These are phyloP conservation scores for Mormyrus lacerda DNA, from an alignment of 2,113 vertebrate species.

Conservation along the genomic window DNA sequence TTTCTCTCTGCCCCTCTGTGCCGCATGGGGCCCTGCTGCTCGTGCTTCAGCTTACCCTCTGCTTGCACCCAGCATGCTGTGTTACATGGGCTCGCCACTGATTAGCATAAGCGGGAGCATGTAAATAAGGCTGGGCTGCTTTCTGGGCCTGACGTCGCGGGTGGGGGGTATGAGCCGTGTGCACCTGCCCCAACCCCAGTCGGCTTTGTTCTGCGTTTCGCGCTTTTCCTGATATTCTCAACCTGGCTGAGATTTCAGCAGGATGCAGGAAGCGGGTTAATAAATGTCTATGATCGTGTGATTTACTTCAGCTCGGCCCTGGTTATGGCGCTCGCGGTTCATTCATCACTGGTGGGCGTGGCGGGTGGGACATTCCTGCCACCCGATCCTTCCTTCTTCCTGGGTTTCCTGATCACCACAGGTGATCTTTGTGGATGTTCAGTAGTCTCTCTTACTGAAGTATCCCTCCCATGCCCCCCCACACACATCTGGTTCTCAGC, in stretches of 20 bases:
- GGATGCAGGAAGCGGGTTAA: not conserved
- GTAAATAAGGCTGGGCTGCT: slow-evolving; percentile 8
- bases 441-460: not conserved
- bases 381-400: not conserved
- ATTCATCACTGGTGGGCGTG: not conserved
- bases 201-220: not conserved
- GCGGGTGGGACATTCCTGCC: not conserved
- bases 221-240: not conserved
- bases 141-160: not conserved
- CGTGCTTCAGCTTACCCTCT: not conserved
- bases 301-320: not conserved
- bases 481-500: not conserved
- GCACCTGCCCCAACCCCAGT: not conserved
- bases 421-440: not conserved
- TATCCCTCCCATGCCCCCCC: not conserved
- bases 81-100: not conserved
- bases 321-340: not conserved
- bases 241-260: not conserved
- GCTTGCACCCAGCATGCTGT: not conserved
- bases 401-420: not conserved
- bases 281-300: not conserved
- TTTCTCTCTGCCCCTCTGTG: not conserved
- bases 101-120: not conserved
- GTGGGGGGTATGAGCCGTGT: not conserved
- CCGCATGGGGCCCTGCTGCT: not conserved